Conservation (phyloP, 2,113 vertebrate genomes). For the Cephalophus harveyi region DNA sequence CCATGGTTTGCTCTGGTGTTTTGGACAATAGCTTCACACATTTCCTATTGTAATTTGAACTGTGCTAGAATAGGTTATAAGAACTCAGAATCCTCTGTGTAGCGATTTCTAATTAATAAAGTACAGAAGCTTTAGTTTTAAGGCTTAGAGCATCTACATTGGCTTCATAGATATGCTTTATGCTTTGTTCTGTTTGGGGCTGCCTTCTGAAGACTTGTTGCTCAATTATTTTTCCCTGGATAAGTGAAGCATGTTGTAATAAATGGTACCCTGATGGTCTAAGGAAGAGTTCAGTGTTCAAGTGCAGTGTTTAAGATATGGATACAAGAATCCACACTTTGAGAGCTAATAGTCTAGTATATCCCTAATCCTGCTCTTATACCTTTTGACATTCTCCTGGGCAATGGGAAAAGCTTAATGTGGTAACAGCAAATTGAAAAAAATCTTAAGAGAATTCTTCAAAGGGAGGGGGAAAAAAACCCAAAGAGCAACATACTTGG, state of each 20-base stretch:
- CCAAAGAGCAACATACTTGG: not conserved
- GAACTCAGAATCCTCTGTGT: not conserved
- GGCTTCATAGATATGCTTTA: not conserved
- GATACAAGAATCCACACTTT: not conserved
- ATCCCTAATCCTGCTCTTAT: not conserved
- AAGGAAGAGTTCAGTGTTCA: not conserved
- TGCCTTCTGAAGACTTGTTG: not conserved
- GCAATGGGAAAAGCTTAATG: not conserved
- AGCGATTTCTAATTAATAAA: not conserved
- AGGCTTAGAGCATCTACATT: not conserved
- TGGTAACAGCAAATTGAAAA: not conserved
- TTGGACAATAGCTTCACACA: not conserved
- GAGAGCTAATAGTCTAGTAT: not conserved
- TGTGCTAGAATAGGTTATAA: not conserved
- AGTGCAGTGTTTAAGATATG: not conserved
- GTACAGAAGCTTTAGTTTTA: not conserved
- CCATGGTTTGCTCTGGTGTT: not conserved
- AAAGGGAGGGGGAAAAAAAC: not conserved
- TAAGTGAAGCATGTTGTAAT: not conserved
- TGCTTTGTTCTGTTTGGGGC: not conserved
- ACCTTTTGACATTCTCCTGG: not conserved
- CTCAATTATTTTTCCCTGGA: not conserved
- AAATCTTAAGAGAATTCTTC: not conserved
- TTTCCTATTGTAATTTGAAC: not conserved
- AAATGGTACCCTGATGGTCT: not conserved